A percentile compares a stretch with the other conserved stretches of the same genome.
These are phyloP conservation scores for Mormoops blainvillei DNA, from an alignment of 2,113 vertebrate species.

Conservation along the genomic window DNA sequence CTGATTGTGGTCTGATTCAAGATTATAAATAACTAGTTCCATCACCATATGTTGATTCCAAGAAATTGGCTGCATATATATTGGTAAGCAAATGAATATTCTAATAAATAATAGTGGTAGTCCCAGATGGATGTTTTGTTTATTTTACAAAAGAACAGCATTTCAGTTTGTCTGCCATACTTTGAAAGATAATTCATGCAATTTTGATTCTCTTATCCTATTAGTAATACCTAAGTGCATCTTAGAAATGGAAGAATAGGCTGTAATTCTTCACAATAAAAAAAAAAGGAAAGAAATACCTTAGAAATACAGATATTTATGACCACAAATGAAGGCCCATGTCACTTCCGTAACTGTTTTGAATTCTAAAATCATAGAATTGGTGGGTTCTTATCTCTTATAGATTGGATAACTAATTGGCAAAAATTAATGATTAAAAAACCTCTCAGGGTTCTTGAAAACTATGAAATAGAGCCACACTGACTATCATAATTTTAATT, in stretches of 20 bases:
- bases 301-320: not conserved
- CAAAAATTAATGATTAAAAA: not conserved
- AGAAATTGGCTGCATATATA: not conserved
- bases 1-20: not conserved
- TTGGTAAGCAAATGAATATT: slow-evolving; percentile 13
- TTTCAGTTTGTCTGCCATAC: not conserved
- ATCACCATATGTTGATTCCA: slow-evolving; percentile 1
- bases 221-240: not conserved
- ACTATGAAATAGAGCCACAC: not conserved
- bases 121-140: slow-evolving; percentile 11
- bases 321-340: not conserved
- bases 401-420: not conserved
- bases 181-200: not conserved
- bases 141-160: slow-evolving; percentile 26
- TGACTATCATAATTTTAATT: slow-evolving; percentile 27
- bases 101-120: not conserved
- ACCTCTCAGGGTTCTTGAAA: not conserved
- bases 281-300: not conserved
- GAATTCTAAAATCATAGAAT: not conserved
- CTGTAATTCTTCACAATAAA: not conserved
- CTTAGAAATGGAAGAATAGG: not conserved
- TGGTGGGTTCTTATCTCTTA: not conserved
- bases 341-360: not conserved
- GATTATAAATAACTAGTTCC: slow-evolving; percentile 36
- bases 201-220: not conserved